Conservation (phyloP, 2,113 vertebrate species). For the Gadus macrocephalus region DNA sequence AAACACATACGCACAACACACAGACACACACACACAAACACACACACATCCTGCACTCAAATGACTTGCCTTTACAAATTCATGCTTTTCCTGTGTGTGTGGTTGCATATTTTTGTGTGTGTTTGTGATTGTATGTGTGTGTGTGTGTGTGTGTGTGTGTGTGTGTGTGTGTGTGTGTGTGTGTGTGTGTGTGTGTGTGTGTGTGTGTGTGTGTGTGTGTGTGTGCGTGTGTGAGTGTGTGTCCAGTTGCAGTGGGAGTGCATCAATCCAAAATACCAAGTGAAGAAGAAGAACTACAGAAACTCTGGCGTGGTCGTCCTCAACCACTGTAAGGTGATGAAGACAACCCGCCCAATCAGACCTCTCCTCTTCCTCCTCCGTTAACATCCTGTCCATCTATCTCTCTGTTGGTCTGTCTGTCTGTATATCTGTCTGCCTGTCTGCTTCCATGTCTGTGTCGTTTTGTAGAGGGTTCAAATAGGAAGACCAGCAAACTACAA, state of each 20-base stretch:
- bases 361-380: background rate
- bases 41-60: background rate
- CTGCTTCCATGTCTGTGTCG: no score
- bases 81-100: background rate
- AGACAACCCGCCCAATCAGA: background rate
- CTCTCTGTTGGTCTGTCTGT: no score
- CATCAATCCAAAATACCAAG: slow-evolving; percentile 98
- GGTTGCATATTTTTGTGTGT: background rate
- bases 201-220: slow-evolving; percentile 1
- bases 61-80: background rate
- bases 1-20: background rate
- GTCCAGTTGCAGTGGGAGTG: slow-evolving; percentile 93
- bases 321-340: slow-evolving; percentile 89
- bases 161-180: slow-evolving; percentile 12
- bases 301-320: slow-evolving; percentile 95
- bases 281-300: slow-evolving; percentile 98
- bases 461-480: no score
- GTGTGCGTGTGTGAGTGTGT: slow-evolving; percentile 14
- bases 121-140: background rate
- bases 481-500: no score
- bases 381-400: background rate
- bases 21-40: background rate
- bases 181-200: slow-evolving; percentile 1
- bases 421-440: no score
- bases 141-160: slow-evolving; percentile 13